Percentiles rank a stretch among this genome's conserved stretches.
These are phyloP conservation scores for Isoperla grammatica DNA, from an alignment of 2,888 invertebrate genomes.

Conservation along the genomic window DNA sequence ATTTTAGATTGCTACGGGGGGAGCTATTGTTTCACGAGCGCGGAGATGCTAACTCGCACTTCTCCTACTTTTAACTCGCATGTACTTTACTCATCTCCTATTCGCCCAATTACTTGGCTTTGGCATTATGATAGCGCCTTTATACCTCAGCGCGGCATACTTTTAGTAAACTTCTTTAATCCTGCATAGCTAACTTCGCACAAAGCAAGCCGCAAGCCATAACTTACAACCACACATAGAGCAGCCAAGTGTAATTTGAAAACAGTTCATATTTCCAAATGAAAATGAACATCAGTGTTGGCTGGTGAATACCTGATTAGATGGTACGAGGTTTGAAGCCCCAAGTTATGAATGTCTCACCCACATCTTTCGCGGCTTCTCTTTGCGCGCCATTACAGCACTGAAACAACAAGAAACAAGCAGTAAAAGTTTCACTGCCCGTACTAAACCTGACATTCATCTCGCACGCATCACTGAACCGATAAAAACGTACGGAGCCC, in stretches of 20 bases:
- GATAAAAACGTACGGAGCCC: constrained; percentile 10
- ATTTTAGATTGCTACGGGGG: too few species aligned
- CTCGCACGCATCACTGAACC: constrained; percentile 5
- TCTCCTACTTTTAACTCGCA: neutral
- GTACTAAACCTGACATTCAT: constrained; percentile 1
- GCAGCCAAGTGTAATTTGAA: constrained; percentile 2
- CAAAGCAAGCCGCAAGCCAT: constrained; percentile 24
- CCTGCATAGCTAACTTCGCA: constrained; percentile 21
- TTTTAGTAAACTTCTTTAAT: constrained; percentile 23
- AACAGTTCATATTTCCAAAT: constrained; percentile 13
- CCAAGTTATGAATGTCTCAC: neutral
- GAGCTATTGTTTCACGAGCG: too few species aligned
- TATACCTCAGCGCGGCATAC: constrained; percentile 14
- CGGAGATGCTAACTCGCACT: too few species aligned
- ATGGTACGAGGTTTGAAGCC: neutral
- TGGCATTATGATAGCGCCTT: constrained; percentile 3
- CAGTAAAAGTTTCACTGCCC: constrained; percentile 16
- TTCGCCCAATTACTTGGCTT: constrained; percentile 8
- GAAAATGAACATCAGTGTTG: neutral
- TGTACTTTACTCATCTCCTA: constrained; percentile 14
- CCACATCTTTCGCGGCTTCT: constrained; percentile 1
- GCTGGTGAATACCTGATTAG: constrained; percentile 13
- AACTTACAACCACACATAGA: constrained; percentile 9
- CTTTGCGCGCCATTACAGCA: neutral
- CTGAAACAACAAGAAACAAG: neutral